A percentile compares a stretch with the other conserved stretches of the same genome.
Conservation (phyloP, 1,140 invertebrate species). For the Limonius californicus region DNA sequence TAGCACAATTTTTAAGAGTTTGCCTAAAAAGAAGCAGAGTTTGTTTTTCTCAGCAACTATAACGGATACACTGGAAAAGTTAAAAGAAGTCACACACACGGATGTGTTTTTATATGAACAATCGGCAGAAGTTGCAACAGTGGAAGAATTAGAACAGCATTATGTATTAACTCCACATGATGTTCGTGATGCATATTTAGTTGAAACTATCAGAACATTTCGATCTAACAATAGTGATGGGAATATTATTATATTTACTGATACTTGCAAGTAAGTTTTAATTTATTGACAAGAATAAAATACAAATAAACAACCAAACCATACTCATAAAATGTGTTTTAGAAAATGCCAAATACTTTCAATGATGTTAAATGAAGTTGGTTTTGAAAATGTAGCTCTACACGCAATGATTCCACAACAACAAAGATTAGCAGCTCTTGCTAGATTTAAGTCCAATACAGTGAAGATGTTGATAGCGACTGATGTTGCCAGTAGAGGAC, state of each 20-base stretch:
- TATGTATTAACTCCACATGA: constrained; percentile 87
- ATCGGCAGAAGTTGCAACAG: constrained; percentile 70
- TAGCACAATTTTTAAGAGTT: constrained; percentile 72
- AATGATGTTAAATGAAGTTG: constrained; percentile 81
- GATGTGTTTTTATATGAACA: constrained; percentile 64
- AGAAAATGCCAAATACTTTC: constrained; percentile 81
- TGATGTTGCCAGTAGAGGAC: constrained; percentile 91
- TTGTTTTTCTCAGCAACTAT: constrained; percentile 96
- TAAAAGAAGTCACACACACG: constrained; percentile 59
- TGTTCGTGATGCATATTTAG: constrained; percentile 90
- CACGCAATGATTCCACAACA: constrained; percentile 83
- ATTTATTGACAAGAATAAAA: neutral
- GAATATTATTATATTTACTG: constrained; percentile 90
- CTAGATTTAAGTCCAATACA: constrained; percentile 82
- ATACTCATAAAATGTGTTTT: constrained; percentile 36
- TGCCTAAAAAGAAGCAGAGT: constrained; percentile 80
- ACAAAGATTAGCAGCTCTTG: constrained; percentile 72
- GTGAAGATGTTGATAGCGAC: constrained; percentile 90
- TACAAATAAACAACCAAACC: too few species aligned
- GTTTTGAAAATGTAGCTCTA: constrained; percentile 81
- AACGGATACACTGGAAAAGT: constrained; percentile 74
- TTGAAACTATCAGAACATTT: constrained; percentile 82
- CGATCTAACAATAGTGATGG: constrained; percentile 65
- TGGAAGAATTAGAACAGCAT: constrained; percentile 81
- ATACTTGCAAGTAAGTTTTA: constrained; percentile 80